A percentile compares a stretch with the other conserved stretches of the same genome.
These are phyloP conservation scores for Macaria notata DNA, from an alignment of 2,888 invertebrate species.

Conservation along the genomic window DNA sequence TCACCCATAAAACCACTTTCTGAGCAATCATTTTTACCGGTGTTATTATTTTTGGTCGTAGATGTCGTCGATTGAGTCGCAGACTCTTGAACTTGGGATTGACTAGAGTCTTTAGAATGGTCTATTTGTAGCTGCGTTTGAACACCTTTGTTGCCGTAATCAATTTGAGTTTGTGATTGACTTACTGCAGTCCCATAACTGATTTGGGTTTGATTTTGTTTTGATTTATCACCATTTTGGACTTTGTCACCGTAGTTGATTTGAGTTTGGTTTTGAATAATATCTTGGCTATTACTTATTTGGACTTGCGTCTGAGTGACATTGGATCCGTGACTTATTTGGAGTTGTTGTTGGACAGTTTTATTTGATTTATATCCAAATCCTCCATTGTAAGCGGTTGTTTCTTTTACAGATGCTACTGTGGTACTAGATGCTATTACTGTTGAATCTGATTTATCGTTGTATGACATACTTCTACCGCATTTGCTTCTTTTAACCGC, in stretches of 20 bases:
- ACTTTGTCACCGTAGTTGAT: constrained; percentile 45
- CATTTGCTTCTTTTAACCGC: constrained; percentile 76
- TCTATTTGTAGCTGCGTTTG: constrained; percentile 60
- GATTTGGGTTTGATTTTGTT: constrained; percentile 56
- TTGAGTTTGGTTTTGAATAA: constrained; percentile 56
- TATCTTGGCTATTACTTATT: constrained; percentile 43
- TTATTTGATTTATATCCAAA: constrained; percentile 24
- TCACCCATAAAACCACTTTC: constrained; percentile 84
- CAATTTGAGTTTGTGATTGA: constrained; percentile 54
- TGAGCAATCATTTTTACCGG: constrained; percentile 25
- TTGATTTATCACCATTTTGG: constrained; percentile 29
- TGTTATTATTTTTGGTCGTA: constrained; percentile 12
- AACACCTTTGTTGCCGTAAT: constrained; percentile 46
- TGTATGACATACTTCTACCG: constrained; percentile 43
- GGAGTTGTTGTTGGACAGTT: constrained; percentile 47
- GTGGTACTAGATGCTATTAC: constrained; percentile 3
- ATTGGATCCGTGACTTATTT: constrained; percentile 49
- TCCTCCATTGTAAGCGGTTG: constrained; percentile 8
- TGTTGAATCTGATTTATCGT: constrained; percentile 14
- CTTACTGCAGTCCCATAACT: constrained; percentile 48
- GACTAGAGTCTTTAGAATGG: constrained; percentile 53
- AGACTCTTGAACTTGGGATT: constrained; percentile 48
- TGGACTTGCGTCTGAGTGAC: constrained; percentile 53
- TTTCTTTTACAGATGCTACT: constrained; percentile 23
- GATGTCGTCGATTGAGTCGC: constrained; percentile 27